Evolutionary conservation across 2,888 invertebrate species (phyloP).

Genomic region (Eledona agricola): DNA sequence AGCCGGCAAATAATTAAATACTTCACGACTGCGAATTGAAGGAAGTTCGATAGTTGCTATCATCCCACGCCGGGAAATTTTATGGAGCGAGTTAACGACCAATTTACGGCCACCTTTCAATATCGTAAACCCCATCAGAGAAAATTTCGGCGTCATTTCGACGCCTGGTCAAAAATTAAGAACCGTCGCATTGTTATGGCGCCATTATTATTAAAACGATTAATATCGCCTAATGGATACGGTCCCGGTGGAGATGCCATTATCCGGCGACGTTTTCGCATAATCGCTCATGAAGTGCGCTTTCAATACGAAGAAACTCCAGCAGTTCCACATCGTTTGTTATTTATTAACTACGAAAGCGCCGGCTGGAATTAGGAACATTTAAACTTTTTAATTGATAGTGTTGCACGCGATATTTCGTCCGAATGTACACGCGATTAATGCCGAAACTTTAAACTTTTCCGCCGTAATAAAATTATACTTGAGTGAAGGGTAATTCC

Average conservation of each 20-base stretch:
- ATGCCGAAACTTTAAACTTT: slow-evolving; percentile 36
- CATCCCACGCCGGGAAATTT: too few species aligned
- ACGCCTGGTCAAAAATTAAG: too few species aligned
- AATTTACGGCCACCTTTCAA: too few species aligned
- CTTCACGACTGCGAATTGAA: slow-evolving; percentile 8
- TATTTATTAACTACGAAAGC: slow-evolving; percentile 26
- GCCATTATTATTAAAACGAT: slow-evolving; percentile 23
- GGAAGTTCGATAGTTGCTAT: slow-evolving; percentile 21
- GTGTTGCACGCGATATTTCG: slow-evolving; percentile 43
- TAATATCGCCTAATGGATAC: slow-evolving; percentile 14
- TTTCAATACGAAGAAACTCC: slow-evolving; percentile 27
- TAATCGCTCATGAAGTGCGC: slow-evolving; percentile 18
- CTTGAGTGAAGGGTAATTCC: slow-evolving; percentile 20
- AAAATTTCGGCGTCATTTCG: too few species aligned
- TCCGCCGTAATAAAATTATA: slow-evolving; percentile 26
- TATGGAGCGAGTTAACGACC: too few species aligned
- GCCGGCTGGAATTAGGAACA: slow-evolving; percentile 14
- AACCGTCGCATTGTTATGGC: too few species aligned
- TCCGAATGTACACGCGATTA: slow-evolving; percentile 44
- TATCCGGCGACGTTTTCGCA: slow-evolving; percentile 2
- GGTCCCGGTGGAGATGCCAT: neutral
- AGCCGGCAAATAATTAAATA: slow-evolving; percentile 26
- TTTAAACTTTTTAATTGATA: slow-evolving; percentile 52
- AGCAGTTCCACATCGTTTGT: slow-evolving; percentile 29
- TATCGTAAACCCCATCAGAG: too few species aligned